These are phyloP conservation scores for Trachelus iudaicus DNA, from an alignment of 2,888 invertebrate genomes.

Conservation along the genomic window DNA sequence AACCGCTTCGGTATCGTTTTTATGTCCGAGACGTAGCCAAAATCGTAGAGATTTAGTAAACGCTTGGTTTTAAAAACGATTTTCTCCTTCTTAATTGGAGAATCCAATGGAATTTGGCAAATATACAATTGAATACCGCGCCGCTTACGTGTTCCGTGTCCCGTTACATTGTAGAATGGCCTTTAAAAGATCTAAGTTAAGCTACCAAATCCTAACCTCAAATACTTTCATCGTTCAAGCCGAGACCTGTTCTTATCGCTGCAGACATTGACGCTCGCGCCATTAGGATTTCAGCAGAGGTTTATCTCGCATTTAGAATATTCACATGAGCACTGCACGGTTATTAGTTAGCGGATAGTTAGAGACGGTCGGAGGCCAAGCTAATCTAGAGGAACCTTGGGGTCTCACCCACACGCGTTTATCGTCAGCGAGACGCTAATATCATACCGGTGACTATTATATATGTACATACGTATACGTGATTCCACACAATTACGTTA, in stretches of 20 bases:
- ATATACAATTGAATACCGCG: no score
- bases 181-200: background rate
- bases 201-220: background rate
- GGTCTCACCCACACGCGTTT: constrained; percentile 33
- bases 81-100: no score
- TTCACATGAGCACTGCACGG: constrained; percentile 1
- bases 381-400: constrained; percentile 44
- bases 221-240: background rate
- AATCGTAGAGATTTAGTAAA: no score
- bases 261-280: background rate
- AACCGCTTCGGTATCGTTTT: no score
- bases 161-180: no score
- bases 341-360: constrained; percentile 14
- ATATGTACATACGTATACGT: background rate
- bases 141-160: no score
- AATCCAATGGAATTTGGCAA: no score
- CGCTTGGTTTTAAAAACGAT: no score
- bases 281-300: background rate
- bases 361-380: constrained; percentile 36
- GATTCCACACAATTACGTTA: background rate
- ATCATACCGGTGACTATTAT: background rate
- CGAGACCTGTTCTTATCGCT: background rate
- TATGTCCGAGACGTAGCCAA: no score
- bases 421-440: background rate
- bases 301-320: constrained; percentile 1